A percentile compares a stretch with the other conserved stretches of the same genome.
Conservation (phyloP, 2,888 invertebrate genomes). For the Zygaena filipendulae region DNA sequence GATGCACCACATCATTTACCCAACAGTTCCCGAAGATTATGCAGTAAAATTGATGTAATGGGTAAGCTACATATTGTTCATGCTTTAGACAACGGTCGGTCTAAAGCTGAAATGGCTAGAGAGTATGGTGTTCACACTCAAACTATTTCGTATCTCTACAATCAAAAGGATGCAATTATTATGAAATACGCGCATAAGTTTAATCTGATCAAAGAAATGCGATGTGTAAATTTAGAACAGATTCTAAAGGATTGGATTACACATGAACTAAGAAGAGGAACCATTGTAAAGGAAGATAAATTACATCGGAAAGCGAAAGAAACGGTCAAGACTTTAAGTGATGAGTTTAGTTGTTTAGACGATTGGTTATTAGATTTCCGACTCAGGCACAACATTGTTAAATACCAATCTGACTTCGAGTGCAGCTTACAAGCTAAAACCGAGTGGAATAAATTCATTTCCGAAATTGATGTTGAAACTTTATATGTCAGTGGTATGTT, state of each 20-base stretch:
- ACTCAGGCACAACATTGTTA: constrained; percentile 24
- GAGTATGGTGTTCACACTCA: constrained; percentile 25
- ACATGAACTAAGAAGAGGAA: constrained; percentile 20
- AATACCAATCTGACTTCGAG: constrained; percentile 17
- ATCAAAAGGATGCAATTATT: constrained; percentile 24
- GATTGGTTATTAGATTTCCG: constrained; percentile 26
- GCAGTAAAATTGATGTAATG: constrained; percentile 22
- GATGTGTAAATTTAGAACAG: constrained; percentile 23
- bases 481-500: constrained; percentile 25
- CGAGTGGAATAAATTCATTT: constrained; percentile 22
- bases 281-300: constrained; percentile 20
- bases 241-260: constrained; percentile 25
- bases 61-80: constrained; percentile 26
- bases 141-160: constrained; percentile 25
- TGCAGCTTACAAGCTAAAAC: constrained; percentile 8
- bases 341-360: constrained; percentile 22
- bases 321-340: constrained; percentile 20
- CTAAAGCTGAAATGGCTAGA: constrained; percentile 25
- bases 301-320: constrained; percentile 22
- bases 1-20: too few relatives aligned
- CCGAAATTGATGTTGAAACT: constrained; percentile 17
- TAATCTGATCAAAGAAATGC: constrained; percentile 12
- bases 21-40: constrained; percentile 10
- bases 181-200: constrained; percentile 24
- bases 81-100: constrained; percentile 27